A percentile compares a stretch with the other conserved stretches of the same genome.
phyloP scores from a whole-genome alignment of 2,797 vertebrate species.

The Mormyrus hasselquistii region DNA sequence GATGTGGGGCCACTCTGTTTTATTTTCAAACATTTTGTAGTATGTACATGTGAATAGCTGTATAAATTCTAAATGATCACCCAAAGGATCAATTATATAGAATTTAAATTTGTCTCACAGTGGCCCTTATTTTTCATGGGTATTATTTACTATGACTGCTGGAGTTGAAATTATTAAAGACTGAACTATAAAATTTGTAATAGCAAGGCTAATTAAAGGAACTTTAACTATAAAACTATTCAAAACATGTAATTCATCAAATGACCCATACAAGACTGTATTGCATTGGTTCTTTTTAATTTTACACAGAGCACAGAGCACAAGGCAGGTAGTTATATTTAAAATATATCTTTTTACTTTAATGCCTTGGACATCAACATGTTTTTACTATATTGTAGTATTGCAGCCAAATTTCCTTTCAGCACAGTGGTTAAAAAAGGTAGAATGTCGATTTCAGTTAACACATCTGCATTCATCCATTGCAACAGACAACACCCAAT shows the following conservation, averaged over 20 bases:
- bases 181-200: neutral
- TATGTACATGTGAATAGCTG: neutral
- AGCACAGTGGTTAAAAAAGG: neutral
- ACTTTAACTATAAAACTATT: neutral
- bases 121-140: neutral
- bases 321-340: neutral
- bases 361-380: neutral
- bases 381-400: neutral
- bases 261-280: neutral
- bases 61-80: neutral
- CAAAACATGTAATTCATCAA: conserved; percentile 7
- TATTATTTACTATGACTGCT: neutral
- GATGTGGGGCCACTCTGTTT: neutral
- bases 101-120: neutral
- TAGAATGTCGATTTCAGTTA: neutral
- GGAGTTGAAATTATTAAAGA: neutral
- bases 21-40: neutral
- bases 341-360: neutral
- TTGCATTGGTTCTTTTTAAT: neutral
- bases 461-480: neutral
- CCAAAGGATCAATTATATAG: neutral
- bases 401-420: neutral
- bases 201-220: neutral
- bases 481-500: neutral
- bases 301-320: neutral